These are phyloP conservation scores for Cuniculus paca DNA, from an alignment of 2,797 vertebrate genomes.

Conservation along the genomic window DNA sequence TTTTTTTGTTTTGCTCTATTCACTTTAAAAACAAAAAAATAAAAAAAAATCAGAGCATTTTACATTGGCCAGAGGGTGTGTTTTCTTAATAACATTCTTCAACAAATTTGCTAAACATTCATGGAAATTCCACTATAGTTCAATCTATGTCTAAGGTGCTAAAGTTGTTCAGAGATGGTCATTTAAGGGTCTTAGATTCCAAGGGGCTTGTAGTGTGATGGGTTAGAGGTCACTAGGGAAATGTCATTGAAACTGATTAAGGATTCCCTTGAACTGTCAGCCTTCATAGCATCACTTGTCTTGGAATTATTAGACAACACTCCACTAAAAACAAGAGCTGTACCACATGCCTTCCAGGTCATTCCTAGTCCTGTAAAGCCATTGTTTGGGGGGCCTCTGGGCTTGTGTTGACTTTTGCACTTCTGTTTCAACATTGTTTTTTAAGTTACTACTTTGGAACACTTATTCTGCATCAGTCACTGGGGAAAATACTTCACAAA, in stretches of 20 bases:
- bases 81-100: not conserved
- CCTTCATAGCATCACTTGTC: not conserved
- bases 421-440: not conserved
- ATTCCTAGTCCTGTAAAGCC: not conserved
- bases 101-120: not conserved
- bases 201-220: too few species aligned
- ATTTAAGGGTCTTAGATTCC: not conserved
- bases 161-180: not conserved
- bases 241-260: not conserved
- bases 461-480: not conserved
- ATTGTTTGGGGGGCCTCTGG: not conserved
- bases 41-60: conserved; percentile 46
- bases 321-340: not conserved
- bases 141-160: not conserved
- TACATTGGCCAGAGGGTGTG: not conserved
- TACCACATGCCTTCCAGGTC: not conserved
- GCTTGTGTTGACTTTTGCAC: not conserved
- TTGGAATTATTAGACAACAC: not conserved
- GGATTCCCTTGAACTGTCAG: not conserved
- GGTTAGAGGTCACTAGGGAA: not conserved
- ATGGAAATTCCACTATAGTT: rapidly evolving
- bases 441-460: not conserved
- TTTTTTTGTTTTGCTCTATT: too few species aligned
- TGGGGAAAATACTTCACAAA: not conserved
- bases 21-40: too few species aligned